Conservation (phyloP, 2,113 vertebrate genomes). For the Furnarius figulus region DNA sequence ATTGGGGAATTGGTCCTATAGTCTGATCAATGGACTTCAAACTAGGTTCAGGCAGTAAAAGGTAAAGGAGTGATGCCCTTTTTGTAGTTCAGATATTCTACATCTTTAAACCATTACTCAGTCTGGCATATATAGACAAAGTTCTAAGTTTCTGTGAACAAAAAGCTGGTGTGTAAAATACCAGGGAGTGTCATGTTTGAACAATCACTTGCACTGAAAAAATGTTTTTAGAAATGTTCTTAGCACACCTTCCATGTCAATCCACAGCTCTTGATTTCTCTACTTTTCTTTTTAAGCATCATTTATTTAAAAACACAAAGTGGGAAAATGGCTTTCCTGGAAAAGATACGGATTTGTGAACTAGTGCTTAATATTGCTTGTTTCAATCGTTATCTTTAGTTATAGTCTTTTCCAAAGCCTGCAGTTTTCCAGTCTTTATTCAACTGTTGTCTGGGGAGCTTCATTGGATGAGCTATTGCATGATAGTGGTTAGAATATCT, state of each 20-base stretch:
- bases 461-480: neutral
- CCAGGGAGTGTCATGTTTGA: neutral
- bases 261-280: neutral
- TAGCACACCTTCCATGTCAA: neutral
- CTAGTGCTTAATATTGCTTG: neutral
- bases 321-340: neutral
- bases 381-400: neutral
- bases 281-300: neutral
- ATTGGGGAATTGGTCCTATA: neutral
- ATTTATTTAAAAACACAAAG: neutral
- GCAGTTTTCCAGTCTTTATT: slow-evolving; percentile 20
- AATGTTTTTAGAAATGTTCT: neutral
- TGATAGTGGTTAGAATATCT: slow-evolving; percentile 2
- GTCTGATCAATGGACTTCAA: neutral
- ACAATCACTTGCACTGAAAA: neutral
- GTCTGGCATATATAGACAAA: neutral
- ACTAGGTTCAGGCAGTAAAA: neutral
- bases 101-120: neutral
- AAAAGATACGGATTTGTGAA: neutral
- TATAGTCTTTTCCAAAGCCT: neutral
- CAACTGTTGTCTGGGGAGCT: neutral
- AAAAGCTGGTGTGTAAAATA: neutral
- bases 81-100: neutral
- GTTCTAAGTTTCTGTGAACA: neutral
- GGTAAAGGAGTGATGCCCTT: neutral